Conservation (phyloP, 1,140 invertebrate genomes). For the Physella acuta region DNA sequence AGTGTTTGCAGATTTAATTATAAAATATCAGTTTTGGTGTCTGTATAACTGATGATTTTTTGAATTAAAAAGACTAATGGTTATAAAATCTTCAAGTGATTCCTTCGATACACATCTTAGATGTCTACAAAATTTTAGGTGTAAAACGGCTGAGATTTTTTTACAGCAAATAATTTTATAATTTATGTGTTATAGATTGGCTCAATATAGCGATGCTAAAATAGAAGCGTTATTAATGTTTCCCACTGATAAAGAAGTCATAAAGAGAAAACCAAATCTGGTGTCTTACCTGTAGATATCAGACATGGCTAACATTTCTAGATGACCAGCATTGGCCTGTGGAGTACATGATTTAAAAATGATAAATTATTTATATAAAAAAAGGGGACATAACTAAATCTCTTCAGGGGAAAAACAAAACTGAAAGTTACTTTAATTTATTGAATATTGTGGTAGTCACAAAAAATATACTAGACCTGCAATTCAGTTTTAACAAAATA, state of each 20-base stretch:
- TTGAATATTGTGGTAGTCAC: neutral
- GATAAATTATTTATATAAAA: conserved; percentile 1
- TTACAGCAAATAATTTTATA: neutral
- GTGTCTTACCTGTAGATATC: conserved; percentile 16
- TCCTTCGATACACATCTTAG: neutral
- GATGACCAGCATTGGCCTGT: conserved; percentile 7
- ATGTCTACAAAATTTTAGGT: neutral
- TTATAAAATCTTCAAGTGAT: no score
- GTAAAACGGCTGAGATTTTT: neutral
- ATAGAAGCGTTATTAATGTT: neutral
- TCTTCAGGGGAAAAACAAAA: neutral
- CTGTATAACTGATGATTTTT: no score
- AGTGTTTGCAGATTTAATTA: no score
- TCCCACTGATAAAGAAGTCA: neutral
- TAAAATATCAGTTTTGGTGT: no score
- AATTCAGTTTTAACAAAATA: neutral
- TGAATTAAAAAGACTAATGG: no score
- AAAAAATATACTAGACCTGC: neutral
- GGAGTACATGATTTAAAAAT: neutral
- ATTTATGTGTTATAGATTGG: neutral
- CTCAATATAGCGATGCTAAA: neutral
- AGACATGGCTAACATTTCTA: conserved; percentile 19
- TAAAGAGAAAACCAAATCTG: neutral
- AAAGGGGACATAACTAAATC: neutral
- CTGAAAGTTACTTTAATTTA: neutral